A percentile compares a stretch with the other conserved stretches of the same genome.
Evolutionary conservation across 1,140 invertebrate genomes (phyloP).

Genomic region (Drosophila pectinifera): DNA sequence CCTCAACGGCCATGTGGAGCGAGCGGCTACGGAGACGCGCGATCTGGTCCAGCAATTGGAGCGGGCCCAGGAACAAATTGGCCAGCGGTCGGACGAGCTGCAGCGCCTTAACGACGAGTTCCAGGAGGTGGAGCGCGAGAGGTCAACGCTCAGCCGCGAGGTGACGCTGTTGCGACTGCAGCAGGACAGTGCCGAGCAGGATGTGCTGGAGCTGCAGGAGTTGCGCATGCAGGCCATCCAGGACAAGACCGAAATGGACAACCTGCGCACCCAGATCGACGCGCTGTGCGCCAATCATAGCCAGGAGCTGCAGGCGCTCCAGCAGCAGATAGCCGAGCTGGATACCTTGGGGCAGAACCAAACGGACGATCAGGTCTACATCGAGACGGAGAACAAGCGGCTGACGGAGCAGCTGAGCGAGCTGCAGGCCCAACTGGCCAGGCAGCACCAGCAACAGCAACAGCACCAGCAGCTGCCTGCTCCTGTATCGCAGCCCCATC

Average conservation of each 20-base stretch:
- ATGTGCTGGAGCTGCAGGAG: slow-evolving; percentile 77
- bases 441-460: slow-evolving; percentile 26
- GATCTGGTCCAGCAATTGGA: slow-evolving; percentile 85
- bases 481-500: background rate
- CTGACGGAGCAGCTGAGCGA: slow-evolving; percentile 71
- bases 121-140: slow-evolving; percentile 73
- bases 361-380: slow-evolving; percentile 80
- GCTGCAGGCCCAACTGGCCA: slow-evolving; percentile 69
- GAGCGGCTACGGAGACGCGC: slow-evolving; percentile 86
- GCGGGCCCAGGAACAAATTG: slow-evolving; percentile 85
- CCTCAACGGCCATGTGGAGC: slow-evolving; percentile 87
- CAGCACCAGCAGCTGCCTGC: slow-evolving; percentile 7
- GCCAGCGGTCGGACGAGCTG: slow-evolving; percentile 85
- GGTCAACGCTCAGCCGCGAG: slow-evolving; percentile 67
- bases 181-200: slow-evolving; percentile 79
- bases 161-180: slow-evolving; percentile 71
- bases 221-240: slow-evolving; percentile 82
- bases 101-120: slow-evolving; percentile 84
- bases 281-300: slow-evolving; percentile 74
- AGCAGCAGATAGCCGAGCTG: slow-evolving; percentile 77
- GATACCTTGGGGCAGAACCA: slow-evolving; percentile 82
- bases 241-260: slow-evolving; percentile 82
- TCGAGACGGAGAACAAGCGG: slow-evolving; percentile 83
- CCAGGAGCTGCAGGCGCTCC: slow-evolving; percentile 69
- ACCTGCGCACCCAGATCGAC: slow-evolving; percentile 75